Base-by-base conservation (phyloP, 2,113 vertebrate genomes). In the Leiothrix lutea region DNA sequence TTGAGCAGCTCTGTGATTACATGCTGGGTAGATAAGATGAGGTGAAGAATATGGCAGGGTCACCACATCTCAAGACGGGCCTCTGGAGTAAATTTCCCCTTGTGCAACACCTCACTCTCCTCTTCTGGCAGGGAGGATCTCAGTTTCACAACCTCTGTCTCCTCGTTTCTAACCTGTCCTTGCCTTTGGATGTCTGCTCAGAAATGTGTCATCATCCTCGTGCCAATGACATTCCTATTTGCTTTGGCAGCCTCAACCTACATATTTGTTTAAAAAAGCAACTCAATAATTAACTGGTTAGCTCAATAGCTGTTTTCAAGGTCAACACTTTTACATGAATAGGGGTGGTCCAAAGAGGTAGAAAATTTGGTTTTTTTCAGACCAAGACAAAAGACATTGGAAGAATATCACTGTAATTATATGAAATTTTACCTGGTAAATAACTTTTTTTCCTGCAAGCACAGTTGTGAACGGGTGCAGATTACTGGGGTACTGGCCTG, bases 191-290 rank as follows among this genome's bases (percentile, higher is more conserved):
- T 66, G 9, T 57, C 64, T 90, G 28, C 47, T 81, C 58, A 74
- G 35, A n/a, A 62, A 47, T 51, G 15, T 1, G 3, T 36, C 28
- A 45, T 23, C 58, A 70, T 6, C 6, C 15, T 29, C 7, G 0
- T 42, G 54, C 31, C 84, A 70, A 1, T 44, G 62, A 25, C 28
- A 45, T 72, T 64, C 23, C 18, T 9, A 20, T 25, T 88, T 45
- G 28, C 71, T 65, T 11, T 48, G 64, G 25, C 50, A 91, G 35
- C 33, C 20, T 86, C 58, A 86, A 78, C 5, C 4, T 20, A 24
- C 2, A 2, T 26, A 26, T 90, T 72, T 75, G 8, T 53, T 22
- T 51, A 56, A 31, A 82, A 88, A 85, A 31, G 1, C 5, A 20
- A 15, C 2, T 18, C 20, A 24, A 11, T 66, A 42, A 67, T 26